Conservation (phyloP, 2,797 vertebrate species). For the Siniperca scherzeri region DNA sequence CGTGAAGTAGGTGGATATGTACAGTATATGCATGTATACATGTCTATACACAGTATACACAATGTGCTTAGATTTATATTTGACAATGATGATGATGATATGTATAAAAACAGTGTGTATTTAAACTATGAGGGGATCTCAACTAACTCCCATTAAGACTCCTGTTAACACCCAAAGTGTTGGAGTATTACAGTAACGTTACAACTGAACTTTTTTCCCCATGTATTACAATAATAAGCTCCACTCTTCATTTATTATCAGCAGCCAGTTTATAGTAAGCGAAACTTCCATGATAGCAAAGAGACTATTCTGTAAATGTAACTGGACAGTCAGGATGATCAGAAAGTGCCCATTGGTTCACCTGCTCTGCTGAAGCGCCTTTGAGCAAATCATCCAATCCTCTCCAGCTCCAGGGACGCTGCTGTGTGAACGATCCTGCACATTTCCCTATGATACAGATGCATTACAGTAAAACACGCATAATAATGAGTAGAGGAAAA, state of each 20-base stretch:
- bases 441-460: not conserved
- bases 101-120: not conserved
- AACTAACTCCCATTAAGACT: not conserved
- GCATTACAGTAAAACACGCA: not conserved
- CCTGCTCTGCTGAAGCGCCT: not conserved
- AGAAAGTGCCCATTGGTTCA: not conserved
- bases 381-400: not conserved
- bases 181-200: slow-evolving; percentile 1
- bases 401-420: not conserved
- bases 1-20: not conserved
- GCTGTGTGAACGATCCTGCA: not conserved
- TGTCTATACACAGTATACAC: not conserved
- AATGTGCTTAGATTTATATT: not conserved
- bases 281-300: slow-evolving; percentile 32
- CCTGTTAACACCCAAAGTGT: not conserved
- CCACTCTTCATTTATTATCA: slow-evolving; percentile 25
- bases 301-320: slow-evolving; percentile 13
- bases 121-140: not conserved
- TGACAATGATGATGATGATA: not conserved
- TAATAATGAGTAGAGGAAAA: slow-evolving; percentile 14
- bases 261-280: slow-evolving; percentile 31
- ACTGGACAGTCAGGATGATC: not conserved
- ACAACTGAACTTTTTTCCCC: not conserved
- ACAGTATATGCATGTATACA: not conserved
- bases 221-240: slow-evolving; percentile 26